phyloP scores from a whole-genome alignment of 92 coral and sea anemone genomes.

The Metridium senile region DNA sequence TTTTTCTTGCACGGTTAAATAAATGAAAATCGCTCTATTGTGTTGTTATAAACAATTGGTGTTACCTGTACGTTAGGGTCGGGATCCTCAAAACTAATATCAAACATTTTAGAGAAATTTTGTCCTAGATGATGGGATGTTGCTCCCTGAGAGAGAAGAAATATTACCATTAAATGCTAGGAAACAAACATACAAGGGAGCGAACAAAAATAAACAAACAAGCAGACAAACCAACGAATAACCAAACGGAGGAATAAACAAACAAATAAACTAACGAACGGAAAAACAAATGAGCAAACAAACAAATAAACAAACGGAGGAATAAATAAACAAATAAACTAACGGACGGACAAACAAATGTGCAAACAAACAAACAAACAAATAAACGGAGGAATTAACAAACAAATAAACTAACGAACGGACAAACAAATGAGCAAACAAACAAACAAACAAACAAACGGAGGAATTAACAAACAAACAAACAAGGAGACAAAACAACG shows the following conservation, averaged over 20 bases:
- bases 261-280: neutral
- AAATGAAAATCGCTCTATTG: too few relatives aligned
- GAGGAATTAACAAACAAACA: neutral
- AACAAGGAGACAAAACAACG: too few relatives aligned
- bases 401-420: neutral
- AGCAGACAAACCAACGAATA: neutral
- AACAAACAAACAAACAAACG: neutral
- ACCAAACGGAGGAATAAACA: neutral
- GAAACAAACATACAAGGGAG: neutral
- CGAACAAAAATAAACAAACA: neutral
- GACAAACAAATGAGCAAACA: neutral
- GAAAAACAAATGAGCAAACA: neutral
- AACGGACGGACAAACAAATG: neutral
- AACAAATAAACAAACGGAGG: neutral
- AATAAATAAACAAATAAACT: neutral
- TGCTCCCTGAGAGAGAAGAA: constrained; percentile 66
- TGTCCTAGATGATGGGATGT: constrained; percentile 97
- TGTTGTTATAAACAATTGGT: neutral
- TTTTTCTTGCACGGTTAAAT: too few relatives aligned
- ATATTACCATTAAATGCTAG: neutral
- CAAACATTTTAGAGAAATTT: constrained; percentile 98
- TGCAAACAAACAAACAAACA: neutral
- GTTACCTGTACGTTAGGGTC: constrained; percentile 74
- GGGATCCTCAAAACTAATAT: constrained; percentile 95
- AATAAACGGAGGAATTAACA: neutral